Conservation (phyloP, 2,888 invertebrate genomes). For the Diploptera punctata region DNA sequence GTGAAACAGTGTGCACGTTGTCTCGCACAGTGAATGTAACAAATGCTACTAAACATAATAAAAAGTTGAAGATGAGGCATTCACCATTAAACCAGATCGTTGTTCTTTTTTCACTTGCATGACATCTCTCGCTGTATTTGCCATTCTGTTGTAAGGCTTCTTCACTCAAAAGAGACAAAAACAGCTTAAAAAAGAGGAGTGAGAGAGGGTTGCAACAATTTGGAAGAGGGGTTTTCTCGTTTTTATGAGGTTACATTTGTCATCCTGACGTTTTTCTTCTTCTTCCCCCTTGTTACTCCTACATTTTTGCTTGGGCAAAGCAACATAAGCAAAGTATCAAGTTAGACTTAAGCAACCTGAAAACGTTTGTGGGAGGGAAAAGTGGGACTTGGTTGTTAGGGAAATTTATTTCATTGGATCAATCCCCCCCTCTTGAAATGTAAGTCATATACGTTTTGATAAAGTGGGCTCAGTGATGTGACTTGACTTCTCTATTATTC, state of each 20-base stretch:
- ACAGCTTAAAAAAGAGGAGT: too few species aligned
- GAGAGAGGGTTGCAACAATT: constrained; percentile 17
- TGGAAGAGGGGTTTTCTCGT: constrained; percentile 11
- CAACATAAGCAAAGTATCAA: background rate
- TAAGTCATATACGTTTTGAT: background rate
- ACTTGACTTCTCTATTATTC: too few species aligned
- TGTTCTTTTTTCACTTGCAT: constrained; percentile 19
- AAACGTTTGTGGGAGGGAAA: background rate
- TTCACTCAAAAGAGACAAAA: background rate
- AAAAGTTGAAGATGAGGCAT: background rate
- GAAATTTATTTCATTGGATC: background rate
- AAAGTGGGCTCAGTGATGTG: too few species aligned
- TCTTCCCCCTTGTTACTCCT: background rate
- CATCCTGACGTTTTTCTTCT: constrained; percentile 23
- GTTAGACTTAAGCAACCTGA: constrained; percentile 2
- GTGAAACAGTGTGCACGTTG: too few species aligned
- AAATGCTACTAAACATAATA: constrained; percentile 5
- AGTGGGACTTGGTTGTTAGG: background rate
- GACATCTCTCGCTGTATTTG: constrained; percentile 24
- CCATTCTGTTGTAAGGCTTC: constrained; percentile 1
- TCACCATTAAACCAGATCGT: constrained; percentile 23
- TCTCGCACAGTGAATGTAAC: too few species aligned
- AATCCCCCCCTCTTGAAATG: background rate
- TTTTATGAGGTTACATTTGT: constrained; percentile 29
- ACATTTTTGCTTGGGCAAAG: too few species aligned